Conservation (phyloP, 2,797 vertebrate species). For the Rousettus madagascariensis region DNA sequence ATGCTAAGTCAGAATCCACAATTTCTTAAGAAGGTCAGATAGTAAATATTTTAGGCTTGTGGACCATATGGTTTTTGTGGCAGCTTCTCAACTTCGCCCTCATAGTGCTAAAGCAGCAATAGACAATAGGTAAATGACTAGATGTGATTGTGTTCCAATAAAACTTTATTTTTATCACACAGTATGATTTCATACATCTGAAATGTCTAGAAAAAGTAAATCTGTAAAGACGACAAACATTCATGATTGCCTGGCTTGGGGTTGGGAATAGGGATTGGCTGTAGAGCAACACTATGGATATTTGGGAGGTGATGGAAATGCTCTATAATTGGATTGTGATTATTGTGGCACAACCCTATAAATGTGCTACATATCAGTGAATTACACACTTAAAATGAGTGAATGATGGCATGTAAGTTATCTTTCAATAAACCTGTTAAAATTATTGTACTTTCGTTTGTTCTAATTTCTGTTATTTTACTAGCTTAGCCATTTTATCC, state of each 20-base stretch:
- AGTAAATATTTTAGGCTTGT: not conserved
- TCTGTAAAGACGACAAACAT: not conserved
- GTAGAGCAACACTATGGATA: not conserved
- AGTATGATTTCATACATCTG: not conserved
- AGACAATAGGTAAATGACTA: not conserved
- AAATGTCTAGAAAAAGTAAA: not conserved
- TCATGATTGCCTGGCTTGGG: not conserved
- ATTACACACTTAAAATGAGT: not conserved
- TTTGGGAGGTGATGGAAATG: not conserved
- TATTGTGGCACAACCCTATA: not conserved
- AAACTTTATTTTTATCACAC: not conserved
- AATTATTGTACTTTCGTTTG: not conserved
- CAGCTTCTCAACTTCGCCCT: not conserved
- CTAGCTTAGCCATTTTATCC: not conserved
- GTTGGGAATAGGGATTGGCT: not conserved
- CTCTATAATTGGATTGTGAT: not conserved
- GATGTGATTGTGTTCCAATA: not conserved
- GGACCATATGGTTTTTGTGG: not conserved
- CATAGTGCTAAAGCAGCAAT: not conserved
- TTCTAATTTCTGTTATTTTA: not conserved
- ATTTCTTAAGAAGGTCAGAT: not conserved
- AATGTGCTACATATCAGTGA: not conserved
- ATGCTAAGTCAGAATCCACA: not conserved
- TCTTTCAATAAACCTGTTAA: not conserved
- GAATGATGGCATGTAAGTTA: not conserved